phyloP scores from a whole-genome alignment of 2,888 invertebrate genomes.

The Mesoligia furuncula region DNA sequence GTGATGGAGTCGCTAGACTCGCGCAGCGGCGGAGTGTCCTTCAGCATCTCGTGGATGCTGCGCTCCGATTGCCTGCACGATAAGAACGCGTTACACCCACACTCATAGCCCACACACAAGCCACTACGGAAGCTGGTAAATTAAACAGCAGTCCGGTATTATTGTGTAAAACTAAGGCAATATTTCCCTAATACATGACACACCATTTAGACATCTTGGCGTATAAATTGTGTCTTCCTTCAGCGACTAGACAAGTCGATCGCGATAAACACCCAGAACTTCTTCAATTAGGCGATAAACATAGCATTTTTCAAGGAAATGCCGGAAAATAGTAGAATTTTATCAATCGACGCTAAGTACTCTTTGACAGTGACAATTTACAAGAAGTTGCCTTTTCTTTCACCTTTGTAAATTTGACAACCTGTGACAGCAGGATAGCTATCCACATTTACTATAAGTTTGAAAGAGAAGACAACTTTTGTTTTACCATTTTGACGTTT shows the following conservation, averaged over 20 bases:
- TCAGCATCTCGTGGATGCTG: constrained; percentile 96
- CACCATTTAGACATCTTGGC: constrained; percentile 85
- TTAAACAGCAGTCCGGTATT: constrained; percentile 47
- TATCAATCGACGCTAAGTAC: constrained; percentile 51
- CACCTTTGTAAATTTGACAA: not conserved
- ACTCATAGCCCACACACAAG: constrained; percentile 18
- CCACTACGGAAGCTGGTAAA: constrained; percentile 8
- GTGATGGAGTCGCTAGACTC: constrained; percentile 94
- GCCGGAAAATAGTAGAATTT: constrained; percentile 40
- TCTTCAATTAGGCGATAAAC: constrained; percentile 39
- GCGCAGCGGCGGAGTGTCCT: constrained; percentile 94
- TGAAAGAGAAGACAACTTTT: constrained; percentile 32
- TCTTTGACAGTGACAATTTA: constrained; percentile 56
- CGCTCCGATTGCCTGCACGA: constrained; percentile 90
- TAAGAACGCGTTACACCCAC: constrained; percentile 35
- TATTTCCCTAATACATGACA: constrained; percentile 63
- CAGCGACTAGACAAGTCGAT: constrained; percentile 5
- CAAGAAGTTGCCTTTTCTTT: not conserved
- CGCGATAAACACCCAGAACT: constrained; percentile 1
- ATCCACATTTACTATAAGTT: not conserved
- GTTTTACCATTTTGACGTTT: constrained; percentile 2
- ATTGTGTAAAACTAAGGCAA: constrained; percentile 39
- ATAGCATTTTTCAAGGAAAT: constrained; percentile 59
- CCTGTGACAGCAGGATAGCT: constrained; percentile 42
- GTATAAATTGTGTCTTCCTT: constrained; percentile 31